phyloP scores from a whole-genome alignment of 2,888 invertebrate species.

The Arctia plantaginis region DNA sequence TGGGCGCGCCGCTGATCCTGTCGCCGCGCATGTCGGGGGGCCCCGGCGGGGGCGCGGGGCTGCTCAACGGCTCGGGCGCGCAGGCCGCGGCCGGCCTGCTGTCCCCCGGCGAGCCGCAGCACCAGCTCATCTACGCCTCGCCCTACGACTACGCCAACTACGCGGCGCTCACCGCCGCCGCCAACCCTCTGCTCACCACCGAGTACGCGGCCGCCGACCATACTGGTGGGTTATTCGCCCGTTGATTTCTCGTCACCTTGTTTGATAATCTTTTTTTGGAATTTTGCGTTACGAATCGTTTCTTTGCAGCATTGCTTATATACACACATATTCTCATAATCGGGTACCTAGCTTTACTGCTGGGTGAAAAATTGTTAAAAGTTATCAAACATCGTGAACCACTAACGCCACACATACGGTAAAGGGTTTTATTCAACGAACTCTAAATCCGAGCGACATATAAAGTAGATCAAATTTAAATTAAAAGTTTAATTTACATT shows the following conservation, averaged over 20 bases:
- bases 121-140: conserved; percentile 94
- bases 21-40: conserved; percentile 95
- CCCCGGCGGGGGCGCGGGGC: conserved; percentile 90
- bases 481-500: conserved; percentile 36
- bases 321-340: neutral
- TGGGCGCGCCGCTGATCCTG: conserved; percentile 97
- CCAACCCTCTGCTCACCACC: conserved; percentile 92
- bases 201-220: conserved; percentile 95
- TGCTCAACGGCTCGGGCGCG: conserved; percentile 84
- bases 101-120: conserved; percentile 89
- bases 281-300: neutral
- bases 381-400: conserved; percentile 66
- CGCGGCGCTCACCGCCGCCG: conserved; percentile 92
- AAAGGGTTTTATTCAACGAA: conserved; percentile 68
- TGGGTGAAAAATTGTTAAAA: conserved; percentile 10
- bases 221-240: conserved; percentile 95
- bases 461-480: conserved; percentile 51
- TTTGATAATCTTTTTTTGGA: conserved; percentile 59
- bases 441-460: conserved; percentile 51
- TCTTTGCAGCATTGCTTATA: neutral
- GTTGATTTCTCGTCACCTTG: conserved; percentile 68
- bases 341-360: neutral
- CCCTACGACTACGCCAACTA: conserved; percentile 97
- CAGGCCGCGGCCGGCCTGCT: conserved; percentile 78
- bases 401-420: conserved; percentile 77